Evolutionary conservation across 2,797 vertebrate species (phyloP).

Genomic region (Anguilla megastoma): DNA sequence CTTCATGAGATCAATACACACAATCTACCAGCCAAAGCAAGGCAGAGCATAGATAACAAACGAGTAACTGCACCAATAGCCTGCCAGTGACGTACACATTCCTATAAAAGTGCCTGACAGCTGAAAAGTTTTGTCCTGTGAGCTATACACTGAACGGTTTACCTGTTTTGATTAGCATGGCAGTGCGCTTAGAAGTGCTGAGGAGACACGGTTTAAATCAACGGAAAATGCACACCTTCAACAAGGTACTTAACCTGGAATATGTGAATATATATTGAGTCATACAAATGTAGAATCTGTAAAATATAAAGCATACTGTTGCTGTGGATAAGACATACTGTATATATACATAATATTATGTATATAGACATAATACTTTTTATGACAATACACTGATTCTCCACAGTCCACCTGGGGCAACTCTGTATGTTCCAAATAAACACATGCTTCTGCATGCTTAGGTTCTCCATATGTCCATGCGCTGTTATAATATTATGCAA

Average conservation of each 20-base stretch:
- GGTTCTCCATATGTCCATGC: not conserved
- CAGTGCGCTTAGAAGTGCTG: not conserved
- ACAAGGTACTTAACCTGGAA: not conserved
- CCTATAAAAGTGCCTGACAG: slow-evolving; percentile 9
- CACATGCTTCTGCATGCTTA: not conserved
- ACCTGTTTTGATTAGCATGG: not conserved
- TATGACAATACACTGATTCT: not conserved
- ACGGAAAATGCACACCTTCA: not conserved
- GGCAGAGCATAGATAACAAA: not conserved
- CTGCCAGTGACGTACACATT: not conserved
- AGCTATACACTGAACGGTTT: not conserved
- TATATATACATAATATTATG: too few relatives aligned
- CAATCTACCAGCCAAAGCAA: not conserved
- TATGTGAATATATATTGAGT: not conserved
- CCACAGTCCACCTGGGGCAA: not conserved
- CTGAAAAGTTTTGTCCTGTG: not conserved
- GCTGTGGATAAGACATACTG: not conserved
- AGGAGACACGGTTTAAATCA: not conserved
- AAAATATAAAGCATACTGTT: not conserved
- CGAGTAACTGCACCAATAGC: not conserved
- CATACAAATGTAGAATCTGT: not conserved
- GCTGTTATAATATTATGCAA: not conserved
- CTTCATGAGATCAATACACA: slow-evolving; percentile 12
- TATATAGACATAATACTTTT: not conserved
- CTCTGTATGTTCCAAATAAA: not conserved